These are phyloP conservation scores for Drosophila parthenogenetica DNA, from an alignment of 2,888 invertebrate species.

Conservation along the genomic window DNA sequence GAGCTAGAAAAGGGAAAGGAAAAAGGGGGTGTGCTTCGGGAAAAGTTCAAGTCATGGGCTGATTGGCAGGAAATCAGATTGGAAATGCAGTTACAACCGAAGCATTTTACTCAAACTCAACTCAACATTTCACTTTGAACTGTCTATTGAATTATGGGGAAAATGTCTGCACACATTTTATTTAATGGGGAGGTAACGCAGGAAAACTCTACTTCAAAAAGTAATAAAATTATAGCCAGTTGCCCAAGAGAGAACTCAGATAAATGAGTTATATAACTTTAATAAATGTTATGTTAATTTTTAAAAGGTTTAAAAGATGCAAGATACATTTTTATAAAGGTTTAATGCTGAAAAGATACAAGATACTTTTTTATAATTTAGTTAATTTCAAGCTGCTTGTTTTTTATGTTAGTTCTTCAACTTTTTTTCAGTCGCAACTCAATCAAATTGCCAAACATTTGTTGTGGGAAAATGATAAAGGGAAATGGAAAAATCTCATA, in stretches of 20 bases:
- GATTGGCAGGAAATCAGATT: constrained; percentile 73
- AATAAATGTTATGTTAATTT: neutral
- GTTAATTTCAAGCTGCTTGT: too few relatives aligned
- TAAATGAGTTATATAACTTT: neutral
- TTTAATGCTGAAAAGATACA: too few relatives aligned
- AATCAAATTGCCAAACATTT: constrained; percentile 48
- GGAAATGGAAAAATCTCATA: constrained; percentile 22
- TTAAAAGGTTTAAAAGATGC: too few relatives aligned
- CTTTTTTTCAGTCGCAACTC: constrained; percentile 40
- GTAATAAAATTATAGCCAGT: constrained; percentile 3
- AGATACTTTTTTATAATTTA: too few relatives aligned
- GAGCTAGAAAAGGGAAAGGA: neutral
- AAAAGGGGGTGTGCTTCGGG: constrained; percentile 23
- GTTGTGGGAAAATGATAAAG: constrained; percentile 11
- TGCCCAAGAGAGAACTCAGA: neutral
- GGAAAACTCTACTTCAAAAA: neutral
- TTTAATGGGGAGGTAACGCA: neutral
- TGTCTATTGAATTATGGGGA: constrained; percentile 26
- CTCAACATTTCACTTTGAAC: constrained; percentile 21
- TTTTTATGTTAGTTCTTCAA: neutral
- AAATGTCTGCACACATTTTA: constrained; percentile 21
- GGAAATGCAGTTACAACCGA: constrained; percentile 31
- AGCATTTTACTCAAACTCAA: constrained; percentile 23
- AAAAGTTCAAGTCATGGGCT: constrained; percentile 67
- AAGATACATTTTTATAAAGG: too few relatives aligned